A percentile compares a stretch with the other conserved stretches of the same genome.
Evolutionary conservation across 2,797 vertebrate genomes (phyloP).

Genomic region (Parotocinclus haroldoi): DNA sequence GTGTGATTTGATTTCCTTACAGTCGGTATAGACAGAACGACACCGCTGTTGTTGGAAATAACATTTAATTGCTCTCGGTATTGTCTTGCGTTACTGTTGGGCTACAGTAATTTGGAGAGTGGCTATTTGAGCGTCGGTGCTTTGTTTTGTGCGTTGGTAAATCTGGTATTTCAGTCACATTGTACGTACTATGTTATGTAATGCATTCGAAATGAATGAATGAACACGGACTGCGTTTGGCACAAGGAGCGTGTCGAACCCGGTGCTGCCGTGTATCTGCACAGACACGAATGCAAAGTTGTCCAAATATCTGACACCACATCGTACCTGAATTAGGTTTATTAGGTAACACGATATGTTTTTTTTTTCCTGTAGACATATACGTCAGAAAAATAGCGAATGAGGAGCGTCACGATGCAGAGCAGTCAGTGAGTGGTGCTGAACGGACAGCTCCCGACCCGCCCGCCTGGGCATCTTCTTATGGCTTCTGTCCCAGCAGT

Average conservation of each 20-base stretch:
- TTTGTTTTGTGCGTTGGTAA: too few species aligned
- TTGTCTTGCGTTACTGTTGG: too few species aligned
- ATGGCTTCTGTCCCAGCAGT: not conserved
- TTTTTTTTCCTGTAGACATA: not conserved
- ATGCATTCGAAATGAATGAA: not conserved
- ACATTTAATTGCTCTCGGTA: too few species aligned
- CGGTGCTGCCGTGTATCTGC: not conserved
- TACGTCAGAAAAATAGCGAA: not conserved
- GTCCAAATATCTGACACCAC: not conserved
- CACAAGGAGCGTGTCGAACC: not conserved
- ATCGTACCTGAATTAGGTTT: not conserved
- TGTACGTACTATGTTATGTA: not conserved
- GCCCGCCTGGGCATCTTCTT: not conserved
- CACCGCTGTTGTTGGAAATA: too few species aligned
- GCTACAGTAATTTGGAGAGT: too few species aligned
- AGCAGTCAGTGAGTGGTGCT: slow-evolving; percentile 56
- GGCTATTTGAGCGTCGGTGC: too few species aligned
- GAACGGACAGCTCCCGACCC: slow-evolving; percentile 68
- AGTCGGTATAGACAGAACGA: too few species aligned
- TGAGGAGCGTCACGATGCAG: not conserved
- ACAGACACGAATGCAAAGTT: not conserved
- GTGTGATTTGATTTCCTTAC: too few species aligned
- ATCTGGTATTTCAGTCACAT: not conserved
- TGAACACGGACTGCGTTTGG: not conserved
- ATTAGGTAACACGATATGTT: not conserved